phyloP scores from a whole-genome alignment of 2,888 invertebrate species.

The Cremastobaeus sp. region DNA sequence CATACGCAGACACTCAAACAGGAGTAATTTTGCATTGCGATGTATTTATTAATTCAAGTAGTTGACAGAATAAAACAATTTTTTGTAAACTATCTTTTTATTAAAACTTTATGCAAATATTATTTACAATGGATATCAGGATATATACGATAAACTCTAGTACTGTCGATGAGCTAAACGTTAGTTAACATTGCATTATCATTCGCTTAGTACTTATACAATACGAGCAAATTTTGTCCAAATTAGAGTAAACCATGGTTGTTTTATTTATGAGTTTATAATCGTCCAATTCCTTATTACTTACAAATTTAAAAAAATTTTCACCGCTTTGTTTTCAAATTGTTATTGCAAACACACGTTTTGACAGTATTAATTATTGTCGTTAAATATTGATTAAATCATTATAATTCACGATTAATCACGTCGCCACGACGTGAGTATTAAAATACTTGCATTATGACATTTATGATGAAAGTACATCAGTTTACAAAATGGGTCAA shows the following conservation, averaged over 20 bases:
- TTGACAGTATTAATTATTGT: conserved; percentile 17
- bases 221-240: conserved; percentile 13
- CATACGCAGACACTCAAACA: conserved; percentile 4
- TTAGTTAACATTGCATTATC: conserved; percentile 44
- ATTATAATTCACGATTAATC: conserved; percentile 2
- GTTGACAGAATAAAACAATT: conserved; percentile 26
- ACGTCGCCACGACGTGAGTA: too few species aligned
- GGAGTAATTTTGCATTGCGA: conserved; percentile 28
- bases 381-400: conserved; percentile 11
- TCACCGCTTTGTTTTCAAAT: neutral
- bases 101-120: conserved; percentile 75
- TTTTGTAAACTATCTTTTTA: conserved; percentile 67
- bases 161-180: conserved; percentile 35
- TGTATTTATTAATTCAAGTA: conserved; percentile 31
- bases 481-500: conserved; percentile 42
- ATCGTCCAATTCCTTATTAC: too few species aligned
- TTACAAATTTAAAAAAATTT: neutral
- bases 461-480: too few species aligned
- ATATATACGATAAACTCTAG: conserved; percentile 43
- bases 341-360: too few species aligned
- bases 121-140: conserved; percentile 73
- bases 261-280: neutral
- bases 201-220: conserved; percentile 40
- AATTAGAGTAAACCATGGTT: neutral
- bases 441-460: neutral